Percentiles rank a stretch among this genome's conserved stretches.
These are phyloP conservation scores for Noctuana brunneofusca DNA, from an alignment of 2,888 invertebrate genomes.

Conservation along the genomic window DNA sequence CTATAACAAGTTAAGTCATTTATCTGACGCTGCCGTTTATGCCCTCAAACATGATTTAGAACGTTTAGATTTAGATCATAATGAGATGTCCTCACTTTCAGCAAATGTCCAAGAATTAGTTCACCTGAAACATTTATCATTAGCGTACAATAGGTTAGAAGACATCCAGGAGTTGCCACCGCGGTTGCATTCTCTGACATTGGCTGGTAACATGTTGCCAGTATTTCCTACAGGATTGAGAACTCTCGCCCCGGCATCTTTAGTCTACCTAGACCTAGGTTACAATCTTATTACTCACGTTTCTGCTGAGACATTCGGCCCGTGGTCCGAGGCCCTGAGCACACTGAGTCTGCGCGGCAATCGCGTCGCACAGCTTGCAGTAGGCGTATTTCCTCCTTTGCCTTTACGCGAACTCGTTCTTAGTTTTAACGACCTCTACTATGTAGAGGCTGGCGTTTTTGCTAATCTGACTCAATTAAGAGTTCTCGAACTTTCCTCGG, in stretches of 20 bases:
- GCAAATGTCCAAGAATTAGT: constrained; percentile 82
- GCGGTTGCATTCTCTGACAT: constrained; percentile 86
- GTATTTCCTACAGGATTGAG: constrained; percentile 85
- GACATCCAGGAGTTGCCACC: constrained; percentile 79
- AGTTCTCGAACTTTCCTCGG: constrained; percentile 91
- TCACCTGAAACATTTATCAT: constrained; percentile 87
- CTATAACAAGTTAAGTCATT: constrained; percentile 85
- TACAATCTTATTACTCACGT: constrained; percentile 90
- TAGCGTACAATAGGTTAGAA: constrained; percentile 88
- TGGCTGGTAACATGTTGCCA: constrained; percentile 88
- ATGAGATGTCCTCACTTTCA: constrained; percentile 85
- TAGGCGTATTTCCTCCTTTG: constrained; percentile 86
- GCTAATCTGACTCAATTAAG: constrained; percentile 87
- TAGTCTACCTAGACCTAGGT: constrained; percentile 88
- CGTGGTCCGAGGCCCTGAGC: constrained; percentile 88
- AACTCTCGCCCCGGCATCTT: constrained; percentile 84
- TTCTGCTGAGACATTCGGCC: constrained; percentile 85
- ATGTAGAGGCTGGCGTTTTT: constrained; percentile 88
- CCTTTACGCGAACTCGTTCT: constrained; percentile 91
- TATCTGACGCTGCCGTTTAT: constrained; percentile 86
- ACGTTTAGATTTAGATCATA: constrained; percentile 90
- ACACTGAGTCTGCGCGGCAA: constrained; percentile 91
- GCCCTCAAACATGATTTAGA: constrained; percentile 87
- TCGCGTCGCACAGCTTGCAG: constrained; percentile 84
- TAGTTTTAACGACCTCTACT: constrained; percentile 91